A percentile compares a stretch with the other conserved stretches of the same genome.
These are phyloP conservation scores for Imbricaverruca yamaguchii DNA, from an alignment of 2,888 invertebrate genomes.

Conservation along the genomic window DNA sequence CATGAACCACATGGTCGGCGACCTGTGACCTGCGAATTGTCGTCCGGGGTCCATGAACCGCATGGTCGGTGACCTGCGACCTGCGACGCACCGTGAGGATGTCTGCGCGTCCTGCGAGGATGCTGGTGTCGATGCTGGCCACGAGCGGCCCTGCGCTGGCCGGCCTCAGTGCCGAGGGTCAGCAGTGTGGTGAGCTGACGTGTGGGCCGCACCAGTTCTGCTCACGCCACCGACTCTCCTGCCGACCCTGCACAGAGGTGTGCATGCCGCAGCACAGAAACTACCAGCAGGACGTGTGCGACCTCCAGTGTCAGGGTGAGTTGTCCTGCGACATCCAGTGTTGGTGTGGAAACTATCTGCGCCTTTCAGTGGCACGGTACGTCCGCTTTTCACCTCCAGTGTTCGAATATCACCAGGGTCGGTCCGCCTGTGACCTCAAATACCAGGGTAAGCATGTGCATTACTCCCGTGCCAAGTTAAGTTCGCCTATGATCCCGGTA, in stretches of 20 bases:
- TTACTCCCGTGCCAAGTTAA: too few relatives aligned
- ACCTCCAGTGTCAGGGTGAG: neutral
- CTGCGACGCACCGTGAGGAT: neutral
- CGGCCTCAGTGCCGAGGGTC: neutral
- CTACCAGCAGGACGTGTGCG: neutral
- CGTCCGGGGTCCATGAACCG: too few relatives aligned
- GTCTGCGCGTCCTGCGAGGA: neutral
- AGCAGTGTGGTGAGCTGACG: neutral
- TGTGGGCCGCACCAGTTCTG: neutral
- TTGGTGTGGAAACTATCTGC: too few relatives aligned
- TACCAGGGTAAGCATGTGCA: too few relatives aligned
- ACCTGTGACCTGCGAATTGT: too few relatives aligned
- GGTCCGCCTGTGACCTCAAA: too few relatives aligned
- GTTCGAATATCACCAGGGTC: too few relatives aligned
- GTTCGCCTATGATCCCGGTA: too few relatives aligned
- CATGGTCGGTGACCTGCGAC: neutral
- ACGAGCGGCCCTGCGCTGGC: neutral
- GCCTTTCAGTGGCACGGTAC: too few relatives aligned
- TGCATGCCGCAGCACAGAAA: neutral
- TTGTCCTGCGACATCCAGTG: too few relatives aligned
- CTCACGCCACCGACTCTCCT: neutral
- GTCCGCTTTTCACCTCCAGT: too few relatives aligned
- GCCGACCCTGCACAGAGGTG: neutral
- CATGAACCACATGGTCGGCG: too few relatives aligned
- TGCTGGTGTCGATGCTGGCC: neutral